Base-by-base conservation (phyloP, 1,140 invertebrate genomes). In the Solenopsis invicta region DNA sequence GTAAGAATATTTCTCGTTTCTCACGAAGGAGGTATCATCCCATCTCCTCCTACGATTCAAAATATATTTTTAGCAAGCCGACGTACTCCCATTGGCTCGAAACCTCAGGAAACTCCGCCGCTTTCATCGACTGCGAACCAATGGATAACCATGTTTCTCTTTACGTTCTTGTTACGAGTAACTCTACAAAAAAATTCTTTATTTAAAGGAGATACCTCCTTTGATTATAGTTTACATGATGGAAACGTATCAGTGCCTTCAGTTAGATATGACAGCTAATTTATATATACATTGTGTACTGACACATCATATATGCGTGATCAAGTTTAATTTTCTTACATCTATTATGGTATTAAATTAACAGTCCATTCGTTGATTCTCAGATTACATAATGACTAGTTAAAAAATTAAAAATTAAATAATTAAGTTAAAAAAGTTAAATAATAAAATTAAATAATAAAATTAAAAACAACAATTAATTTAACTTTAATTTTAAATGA, bases 31-130 rank as follows among this genome's bases (percentile, higher is more conserved):
- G 90, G 91, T 90, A 78, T 88, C 75, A 78, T 77, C 24, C 54
- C 89, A 90, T 92, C 92, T 92, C 92, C 91, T 91, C 91, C 91
- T 92, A 93, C 89, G 74, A 93, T 91, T 92, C 87, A 86, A 92
- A 91, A 89, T 90, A 59, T 93, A 93, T 93, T 93, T 93, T 93
- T 93, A 93, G 91, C 71, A 66, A 24, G 69, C 61, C 52, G 72
- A 85, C 50, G 86, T 80, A 64, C 56, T 18, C 37, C 66, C 61
- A 93, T 93, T 93, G 93, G 93, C 67, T 87, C 76, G 62, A 75
- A 87, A 84, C 61, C 24, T 29, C 54, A 78, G 67, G 85, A 88
- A 91, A 93, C 92, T 87, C 89, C 93, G 91, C 93, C 93, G 89
- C 86, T 84, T 74, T 89, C 64, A 72, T 75, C 52, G 61, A 37